These are phyloP conservation scores for Pteromalus puparum DNA, from an alignment of 1,140 invertebrate genomes.

Conservation along the genomic window DNA sequence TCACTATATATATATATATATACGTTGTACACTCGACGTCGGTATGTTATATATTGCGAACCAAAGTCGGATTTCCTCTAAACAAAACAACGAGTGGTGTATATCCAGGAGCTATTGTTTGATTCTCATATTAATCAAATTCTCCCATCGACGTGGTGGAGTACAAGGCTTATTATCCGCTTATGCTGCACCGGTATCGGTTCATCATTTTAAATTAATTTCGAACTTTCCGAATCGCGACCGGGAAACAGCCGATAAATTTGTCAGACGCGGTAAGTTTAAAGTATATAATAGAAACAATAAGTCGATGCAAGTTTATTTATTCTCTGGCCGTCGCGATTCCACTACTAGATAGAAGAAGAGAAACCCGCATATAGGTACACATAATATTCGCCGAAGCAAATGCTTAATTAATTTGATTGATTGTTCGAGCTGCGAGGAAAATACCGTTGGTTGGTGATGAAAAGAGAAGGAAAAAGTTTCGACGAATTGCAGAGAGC, in stretches of 20 bases:
- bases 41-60: not conserved
- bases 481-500: not conserved
- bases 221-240: not conserved
- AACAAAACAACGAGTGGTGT: not conserved
- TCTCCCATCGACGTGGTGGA: no score
- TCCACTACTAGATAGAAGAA: no score
- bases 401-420: slow-evolving; percentile 26
- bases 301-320: no score
- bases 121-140: not conserved
- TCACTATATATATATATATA: no score
- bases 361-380: not conserved
- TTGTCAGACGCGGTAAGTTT: not conserved
- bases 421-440: not conserved
- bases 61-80: not conserved
- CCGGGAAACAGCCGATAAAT: not conserved
- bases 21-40: no score
- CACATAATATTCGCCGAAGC: not conserved
- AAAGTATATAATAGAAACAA: no score
- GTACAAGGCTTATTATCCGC: no score
- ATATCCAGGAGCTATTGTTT: not conserved
- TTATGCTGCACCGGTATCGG: no score
- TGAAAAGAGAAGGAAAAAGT: not conserved
- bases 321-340: no score
- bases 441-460: not conserved
- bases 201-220: not conserved